phyloP scores from a whole-genome alignment of 1,140 invertebrate species.

The Trichonephila clavata region DNA sequence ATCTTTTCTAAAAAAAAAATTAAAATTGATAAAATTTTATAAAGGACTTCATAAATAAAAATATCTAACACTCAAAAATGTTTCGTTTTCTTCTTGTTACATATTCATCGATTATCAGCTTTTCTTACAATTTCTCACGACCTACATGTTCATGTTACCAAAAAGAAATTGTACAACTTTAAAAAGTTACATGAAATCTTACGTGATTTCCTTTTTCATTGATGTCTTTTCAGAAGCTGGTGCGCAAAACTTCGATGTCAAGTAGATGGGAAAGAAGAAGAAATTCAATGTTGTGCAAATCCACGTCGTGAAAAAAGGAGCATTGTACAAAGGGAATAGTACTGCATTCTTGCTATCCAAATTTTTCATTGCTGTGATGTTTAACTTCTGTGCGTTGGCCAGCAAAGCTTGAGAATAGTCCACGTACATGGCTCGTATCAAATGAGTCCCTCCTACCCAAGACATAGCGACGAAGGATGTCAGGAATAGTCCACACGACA shows the following conservation, averaged over 20 bases:
- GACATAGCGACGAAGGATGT: conserved; percentile 90
- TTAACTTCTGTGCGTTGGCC: conserved; percentile 55
- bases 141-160: too few species aligned
- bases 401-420: conserved; percentile 59
- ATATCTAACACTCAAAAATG: neutral
- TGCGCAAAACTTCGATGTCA: conserved; percentile 85
- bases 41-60: too few species aligned
- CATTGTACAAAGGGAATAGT: conserved; percentile 85
- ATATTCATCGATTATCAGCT: too few species aligned
- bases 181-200: neutral
- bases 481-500: conserved; percentile 92
- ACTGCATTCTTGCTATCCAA: neutral
- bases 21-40: too few species aligned
- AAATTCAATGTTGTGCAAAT: conserved; percentile 95
- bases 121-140: too few species aligned
- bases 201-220: conserved; percentile 71
- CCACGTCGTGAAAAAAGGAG: conserved; percentile 97
- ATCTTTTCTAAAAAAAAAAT: too few species aligned
- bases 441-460: conserved; percentile 93
- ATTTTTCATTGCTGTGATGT: neutral
- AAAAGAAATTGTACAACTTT: too few species aligned
- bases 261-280: conserved; percentile 94
- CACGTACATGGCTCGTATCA: conserved; percentile 85
- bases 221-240: conserved; percentile 75
- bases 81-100: neutral